Conservation (phyloP, 1,140 invertebrate species). For the Artemia franciscana region DNA sequence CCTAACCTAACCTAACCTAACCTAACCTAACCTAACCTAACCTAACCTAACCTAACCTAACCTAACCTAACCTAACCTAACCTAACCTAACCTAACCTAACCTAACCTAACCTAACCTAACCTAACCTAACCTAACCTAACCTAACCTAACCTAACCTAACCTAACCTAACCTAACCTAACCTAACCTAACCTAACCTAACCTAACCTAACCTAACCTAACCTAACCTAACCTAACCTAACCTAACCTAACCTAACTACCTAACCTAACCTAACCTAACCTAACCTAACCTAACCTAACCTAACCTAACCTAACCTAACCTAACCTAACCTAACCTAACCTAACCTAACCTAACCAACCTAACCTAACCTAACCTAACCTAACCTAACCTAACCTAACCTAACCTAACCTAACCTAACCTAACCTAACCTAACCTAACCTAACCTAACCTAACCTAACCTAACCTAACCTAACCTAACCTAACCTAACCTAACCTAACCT, state of each 20-base stretch:
- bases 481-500: slow-evolving; percentile 12
- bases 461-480: slow-evolving; percentile 10
- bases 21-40: slow-evolving; percentile 10
- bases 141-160: slow-evolving; percentile 14
- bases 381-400: slow-evolving; percentile 12
- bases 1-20: slow-evolving; percentile 11
- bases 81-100: slow-evolving; percentile 9
- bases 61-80: slow-evolving; percentile 9
- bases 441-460: slow-evolving; percentile 13
- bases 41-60: slow-evolving; percentile 10
- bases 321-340: slow-evolving; percentile 14
- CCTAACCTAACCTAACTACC: slow-evolving; percentile 18
- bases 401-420: slow-evolving; percentile 15
- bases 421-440: slow-evolving; percentile 14
- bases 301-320: slow-evolving; percentile 18
- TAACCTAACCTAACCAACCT: no score
- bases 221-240: slow-evolving; percentile 13
- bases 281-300: slow-evolving; percentile 16
- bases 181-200: slow-evolving; percentile 12
- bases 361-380: slow-evolving; percentile 13
- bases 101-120: slow-evolving; percentile 11
- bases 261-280: slow-evolving; percentile 19
- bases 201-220: slow-evolving; percentile 17
- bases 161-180: not conserved
- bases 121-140: slow-evolving; percentile 16